These are phyloP conservation scores for Luperina nickerlii DNA, from an alignment of 2,888 invertebrate species.

Conservation along the genomic window DNA sequence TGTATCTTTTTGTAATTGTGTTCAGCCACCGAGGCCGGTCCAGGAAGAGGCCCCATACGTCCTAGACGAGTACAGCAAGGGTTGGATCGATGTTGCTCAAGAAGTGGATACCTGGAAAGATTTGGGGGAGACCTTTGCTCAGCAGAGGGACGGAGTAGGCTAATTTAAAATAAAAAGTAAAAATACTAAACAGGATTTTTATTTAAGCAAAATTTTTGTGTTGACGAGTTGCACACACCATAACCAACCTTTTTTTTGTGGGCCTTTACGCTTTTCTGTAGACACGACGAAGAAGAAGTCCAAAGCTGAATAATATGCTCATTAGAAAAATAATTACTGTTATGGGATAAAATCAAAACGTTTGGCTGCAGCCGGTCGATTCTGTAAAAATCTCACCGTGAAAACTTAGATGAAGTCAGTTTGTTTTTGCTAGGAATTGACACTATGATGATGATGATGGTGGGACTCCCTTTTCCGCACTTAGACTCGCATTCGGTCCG, in stretches of 20 bases:
- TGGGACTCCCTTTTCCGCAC: no score
- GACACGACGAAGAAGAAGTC: not conserved
- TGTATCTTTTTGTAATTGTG: not conserved
- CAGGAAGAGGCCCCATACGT: not conserved
- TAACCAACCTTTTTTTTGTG: not conserved
- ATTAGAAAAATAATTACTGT: not conserved
- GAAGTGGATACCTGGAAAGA: not conserved
- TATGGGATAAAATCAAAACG: not conserved
- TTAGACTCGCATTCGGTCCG: no score
- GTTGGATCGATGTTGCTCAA: not conserved
- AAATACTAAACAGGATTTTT: not conserved
- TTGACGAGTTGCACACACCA: no score
- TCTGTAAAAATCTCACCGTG: no score
- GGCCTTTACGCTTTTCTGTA: not conserved
- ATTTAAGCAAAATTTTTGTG: not conserved
- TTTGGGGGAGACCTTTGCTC: not conserved
- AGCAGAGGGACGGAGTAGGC: not conserved
- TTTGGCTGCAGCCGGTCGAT: not conserved
- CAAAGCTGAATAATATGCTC: not conserved
- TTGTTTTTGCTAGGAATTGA: no score
- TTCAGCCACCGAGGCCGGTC: not conserved
- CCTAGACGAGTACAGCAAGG: not conserved
- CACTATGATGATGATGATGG: no score
- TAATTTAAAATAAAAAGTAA: not conserved
- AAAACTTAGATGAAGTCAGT: no score